Conservation (phyloP, 2,888 invertebrate species). For the Toxonevra muliebris region DNA sequence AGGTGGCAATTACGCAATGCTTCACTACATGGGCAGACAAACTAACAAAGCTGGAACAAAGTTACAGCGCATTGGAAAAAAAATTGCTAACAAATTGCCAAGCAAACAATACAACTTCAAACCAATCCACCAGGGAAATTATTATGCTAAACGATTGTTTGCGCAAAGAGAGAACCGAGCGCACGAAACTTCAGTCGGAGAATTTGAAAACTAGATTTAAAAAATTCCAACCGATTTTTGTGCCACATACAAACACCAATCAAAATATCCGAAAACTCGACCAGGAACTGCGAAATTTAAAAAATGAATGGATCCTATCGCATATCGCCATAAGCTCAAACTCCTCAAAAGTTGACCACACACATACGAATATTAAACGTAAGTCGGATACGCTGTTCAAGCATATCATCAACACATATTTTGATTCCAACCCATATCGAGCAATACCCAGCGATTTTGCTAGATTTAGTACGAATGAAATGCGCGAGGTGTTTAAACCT, state of each 20-base stretch:
- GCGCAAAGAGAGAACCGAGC: slow-evolving; percentile 68
- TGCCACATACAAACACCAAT: slow-evolving; percentile 50
- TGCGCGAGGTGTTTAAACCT: slow-evolving; percentile 38
- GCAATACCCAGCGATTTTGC: slow-evolving; percentile 58
- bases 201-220: slow-evolving; percentile 67
- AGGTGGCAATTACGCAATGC: slow-evolving; percentile 94
- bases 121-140: slow-evolving; percentile 48
- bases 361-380: slow-evolving; percentile 27
- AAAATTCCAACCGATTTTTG: slow-evolving; percentile 67
- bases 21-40: slow-evolving; percentile 93
- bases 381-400: slow-evolving; percentile 57
- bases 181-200: slow-evolving; percentile 67
- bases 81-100: slow-evolving; percentile 69
- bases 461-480: slow-evolving; percentile 52
- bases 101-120: slow-evolving; percentile 53
- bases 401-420: slow-evolving; percentile 61
- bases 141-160: slow-evolving; percentile 48
- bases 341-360: slow-evolving; percentile 23
- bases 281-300: slow-evolving; percentile 43
- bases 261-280: slow-evolving; percentile 58
- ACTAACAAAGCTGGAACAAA: slow-evolving; percentile 87
- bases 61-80: slow-evolving; percentile 86
- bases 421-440: slow-evolving; percentile 60
- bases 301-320: slow-evolving; percentile 55
- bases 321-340: slow-evolving; percentile 50